phyloP scores from a whole-genome alignment of 2,888 invertebrate species.

The Stictocephala bisonia region DNA sequence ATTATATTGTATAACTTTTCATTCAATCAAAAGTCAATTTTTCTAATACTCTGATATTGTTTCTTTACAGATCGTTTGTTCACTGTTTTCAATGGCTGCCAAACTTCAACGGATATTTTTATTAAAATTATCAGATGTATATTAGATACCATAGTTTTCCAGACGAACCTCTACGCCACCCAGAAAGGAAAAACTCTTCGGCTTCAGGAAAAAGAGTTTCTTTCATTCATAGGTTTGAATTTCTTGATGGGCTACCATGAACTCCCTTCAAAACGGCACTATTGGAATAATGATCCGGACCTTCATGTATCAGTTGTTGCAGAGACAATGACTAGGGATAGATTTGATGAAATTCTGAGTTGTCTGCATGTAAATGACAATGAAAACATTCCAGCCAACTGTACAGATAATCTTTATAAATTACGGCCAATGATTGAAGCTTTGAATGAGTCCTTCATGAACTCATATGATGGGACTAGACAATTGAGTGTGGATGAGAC shows the following conservation, averaged over 20 bases:
- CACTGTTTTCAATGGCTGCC: background rate
- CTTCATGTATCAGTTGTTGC: background rate
- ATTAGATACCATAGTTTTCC: background rate
- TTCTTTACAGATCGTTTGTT: slow-evolving; percentile 3
- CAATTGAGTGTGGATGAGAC: slow-evolving; percentile 5
- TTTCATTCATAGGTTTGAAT: slow-evolving; percentile 1
- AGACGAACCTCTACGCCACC: background rate
- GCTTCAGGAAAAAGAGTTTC: background rate
- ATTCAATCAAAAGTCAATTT: slow-evolving; percentile 9
- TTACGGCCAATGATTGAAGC: background rate
- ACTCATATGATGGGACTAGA: slow-evolving; percentile 5
- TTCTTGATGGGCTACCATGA: slow-evolving; percentile 25
- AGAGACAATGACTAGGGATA: background rate
- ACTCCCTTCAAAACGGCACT: background rate
- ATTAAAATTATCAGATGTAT: background rate
- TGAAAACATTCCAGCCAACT: background rate
- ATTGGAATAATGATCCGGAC: background rate
- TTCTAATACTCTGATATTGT: background rate
- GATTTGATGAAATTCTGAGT: slow-evolving; percentile 20
- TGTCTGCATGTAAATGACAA: slow-evolving; percentile 22
- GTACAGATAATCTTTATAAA: slow-evolving; percentile 11
- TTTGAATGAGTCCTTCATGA: slow-evolving; percentile 6
- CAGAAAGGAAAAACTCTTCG: background rate
- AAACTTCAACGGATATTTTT: background rate
- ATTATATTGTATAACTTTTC: slow-evolving; percentile 1